Evolutionary conservation across 2,797 vertebrate species (phyloP), one percentile per base, ranked within the genome.

Genomic region (Cottoperca gobio): DNA sequence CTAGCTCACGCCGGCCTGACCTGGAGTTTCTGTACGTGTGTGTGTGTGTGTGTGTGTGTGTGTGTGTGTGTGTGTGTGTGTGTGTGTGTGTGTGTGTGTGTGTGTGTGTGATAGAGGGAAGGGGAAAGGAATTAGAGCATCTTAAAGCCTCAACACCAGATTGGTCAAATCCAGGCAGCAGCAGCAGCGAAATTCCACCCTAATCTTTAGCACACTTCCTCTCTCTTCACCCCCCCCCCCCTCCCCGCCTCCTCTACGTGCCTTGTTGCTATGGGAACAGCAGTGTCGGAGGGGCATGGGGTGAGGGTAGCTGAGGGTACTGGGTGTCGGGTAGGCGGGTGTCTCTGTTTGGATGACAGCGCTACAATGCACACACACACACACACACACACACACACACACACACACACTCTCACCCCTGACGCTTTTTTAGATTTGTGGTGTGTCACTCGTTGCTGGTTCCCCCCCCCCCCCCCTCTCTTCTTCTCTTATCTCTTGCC

Each of bases 81-180:
- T 58, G n/a, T 40, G 35, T 58, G 55, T 17, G 55, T 24, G n/a
- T 40, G 60, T 35, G 74, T 72, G 80, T 73, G 65, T 67, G 55
- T 53, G 62, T 4, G 70, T 24, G 59, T n/a, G 7, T 63, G 72
- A 82, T 68, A 76, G 62, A 82, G 69, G 64, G 46, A 83, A 63
- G 37, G 59, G 33, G n/a, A 65, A 76, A 85, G 89, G 89, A 90
- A 89, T 92, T 91, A 91, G 76, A 88, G 83, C 82, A 70, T 89
- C 86, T 88, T 90, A 91, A 90, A 89, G 80, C 87, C 85, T 90
- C 85, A 87, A 81, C 86, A 89, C 65, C 88, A 88, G 85, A 91
- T 90, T 92, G 92, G 87, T 85, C 85, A 90, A 92, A 93, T 93
- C 92, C 91, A 85, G 83, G 89, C 86, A 79, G 86, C 81, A 80